Evolutionary conservation across 2,888 invertebrate species (phyloP), one percentile per base, ranked within the genome.

Genomic region (Spisula solida): DNA sequence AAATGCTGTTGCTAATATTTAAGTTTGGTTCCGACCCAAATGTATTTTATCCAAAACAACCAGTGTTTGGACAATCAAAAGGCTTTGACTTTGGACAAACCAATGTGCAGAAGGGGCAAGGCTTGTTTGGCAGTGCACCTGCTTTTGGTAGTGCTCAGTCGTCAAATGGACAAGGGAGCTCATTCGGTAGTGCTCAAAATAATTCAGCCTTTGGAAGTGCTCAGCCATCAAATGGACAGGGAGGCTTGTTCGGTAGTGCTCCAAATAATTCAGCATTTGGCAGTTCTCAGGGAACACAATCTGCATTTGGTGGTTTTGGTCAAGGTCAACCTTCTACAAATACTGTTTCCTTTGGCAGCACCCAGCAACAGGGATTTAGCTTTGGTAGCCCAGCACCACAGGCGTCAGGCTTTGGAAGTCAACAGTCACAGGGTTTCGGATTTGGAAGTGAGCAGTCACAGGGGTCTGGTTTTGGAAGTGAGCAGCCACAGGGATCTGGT

Each of bases 1-100:
- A 85, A 31, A 29, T 85, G 56, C 55, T 79, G 18, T 51, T 85
- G 25, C 29, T 85, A 10, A 79, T 31, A 5, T 85, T 83, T 18
- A 83, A 75, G 34, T 83, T 70, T 70, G 83, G 31, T 18, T 20
- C 51, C 1, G 83, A 83, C 10, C 31, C 48, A 14, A 5, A 41
- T 83, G 48, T 83, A 14, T 75, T 75, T 75, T 18, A 31, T 48
- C 80, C 14, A 8, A 80, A 48, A n/a, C 20, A 29, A 78, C 10
- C 25, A 18, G 34, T 5, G 25, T 34, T 75, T 31, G 25, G 14
- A 41, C 34, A 20, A 82, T 0, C 56, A 60, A 31, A 41, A 5
- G 56, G 60, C n/a, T n/a, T 20, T 47, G 14, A 16, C 47, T 84
- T 84, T 51, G 83, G 83, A 29, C 70, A 48, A 47, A 47, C 18